Conservation (phyloP, 2,888 invertebrate species). For the Zhuqinia jingwanae region DNA sequence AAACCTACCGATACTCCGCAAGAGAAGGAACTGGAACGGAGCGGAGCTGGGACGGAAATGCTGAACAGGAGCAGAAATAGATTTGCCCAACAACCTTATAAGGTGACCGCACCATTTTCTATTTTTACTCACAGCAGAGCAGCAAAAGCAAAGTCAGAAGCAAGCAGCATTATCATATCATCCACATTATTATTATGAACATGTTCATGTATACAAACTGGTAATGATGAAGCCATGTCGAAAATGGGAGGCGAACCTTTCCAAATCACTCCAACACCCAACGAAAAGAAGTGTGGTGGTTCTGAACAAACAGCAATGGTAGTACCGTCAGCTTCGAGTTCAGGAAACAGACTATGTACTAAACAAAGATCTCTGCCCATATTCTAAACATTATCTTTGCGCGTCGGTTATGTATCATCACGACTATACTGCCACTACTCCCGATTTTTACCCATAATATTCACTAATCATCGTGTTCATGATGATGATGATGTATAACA, state of each 20-base stretch:
- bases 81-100: constrained; percentile 78
- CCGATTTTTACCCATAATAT: too few species aligned
- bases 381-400: background rate
- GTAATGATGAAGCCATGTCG: background rate
- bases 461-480: background rate
- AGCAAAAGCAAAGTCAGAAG: constrained; percentile 8
- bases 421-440: background rate
- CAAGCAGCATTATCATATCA: constrained; percentile 16
- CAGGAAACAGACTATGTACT: constrained; percentile 23
- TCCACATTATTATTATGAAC: background rate
- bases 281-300: background rate
- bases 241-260: background rate
- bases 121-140: constrained; percentile 77
- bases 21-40: constrained; percentile 79
- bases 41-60: constrained; percentile 78
- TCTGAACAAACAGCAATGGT: constrained; percentile 3
- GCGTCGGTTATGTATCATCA: background rate
- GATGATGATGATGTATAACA: background rate
- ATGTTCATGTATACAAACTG: background rate
- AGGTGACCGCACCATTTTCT: constrained; percentile 78
- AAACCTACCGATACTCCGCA: constrained; percentile 78
- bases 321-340: constrained; percentile 30
- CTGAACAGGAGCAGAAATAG: constrained; percentile 77
- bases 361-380: background rate
- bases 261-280: background rate